Base-by-base conservation (phyloP, 2,888 invertebrate genomes). In the Lasioglossum malachurum region DNA sequence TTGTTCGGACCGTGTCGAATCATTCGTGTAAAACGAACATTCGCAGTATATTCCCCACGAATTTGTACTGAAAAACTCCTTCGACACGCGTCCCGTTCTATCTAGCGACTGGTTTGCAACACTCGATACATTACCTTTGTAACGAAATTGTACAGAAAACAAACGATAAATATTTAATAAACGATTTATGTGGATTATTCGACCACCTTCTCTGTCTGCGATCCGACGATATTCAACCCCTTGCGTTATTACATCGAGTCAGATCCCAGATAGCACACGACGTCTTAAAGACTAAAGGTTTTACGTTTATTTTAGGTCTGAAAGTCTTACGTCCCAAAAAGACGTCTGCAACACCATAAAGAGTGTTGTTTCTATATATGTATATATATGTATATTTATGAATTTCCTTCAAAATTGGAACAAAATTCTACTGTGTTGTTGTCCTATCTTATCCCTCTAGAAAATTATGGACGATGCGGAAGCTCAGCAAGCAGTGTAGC, bases 131-230 rank as follows among this genome's bases (percentile, higher is more conserved):
- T 86, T 82, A 76, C 73, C 88, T 75, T 78, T 64, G 69, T 72
- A 76, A 83, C 67, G 83, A 81, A 83, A 88, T 82, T 88, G 88
- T 88, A 84, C 82, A 82, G 83, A 82, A 67, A 7, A 71, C 35
- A 77, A 74, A 76, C 75, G 57, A 83, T 71, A 73, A 84, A 83
- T 83, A 87, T 86, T 84, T 89, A 88, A 89, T 84, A 83, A 83
- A 86, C 80, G 46, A 83, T 83, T 88, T 78, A 83, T 75, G 79
- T 75, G 79, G 75, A 83, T 80, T 53, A 81, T 83, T 77, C 78
- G 35, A 69, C 44, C 67, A 44, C 46, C 7, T 23, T 14, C 44
- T 8, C 49, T 8, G 49, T 49, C 7, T 49, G 49, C 19, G 49
- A 49, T 49, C 49, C 19, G 7, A 49, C 19, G 19, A 19, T 19